phyloP scores from a whole-genome alignment of 2,888 invertebrate species.

The Chymomyza amoena region DNA sequence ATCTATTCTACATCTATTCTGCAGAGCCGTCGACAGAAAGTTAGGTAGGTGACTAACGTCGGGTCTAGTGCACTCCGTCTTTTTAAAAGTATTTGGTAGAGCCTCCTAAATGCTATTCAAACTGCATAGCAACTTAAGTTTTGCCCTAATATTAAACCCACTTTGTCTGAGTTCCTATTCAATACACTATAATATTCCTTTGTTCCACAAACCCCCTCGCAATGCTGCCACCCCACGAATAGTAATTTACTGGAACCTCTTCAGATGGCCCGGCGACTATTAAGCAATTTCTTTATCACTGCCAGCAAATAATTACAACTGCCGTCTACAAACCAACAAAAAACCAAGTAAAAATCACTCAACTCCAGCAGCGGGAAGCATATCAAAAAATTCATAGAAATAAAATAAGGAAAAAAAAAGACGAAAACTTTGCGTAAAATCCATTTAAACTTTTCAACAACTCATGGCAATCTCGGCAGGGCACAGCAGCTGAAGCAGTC shows the following conservation, averaged over 20 bases:
- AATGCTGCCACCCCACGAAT: too few species aligned
- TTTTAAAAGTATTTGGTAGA: too few species aligned
- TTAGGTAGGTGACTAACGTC: too few species aligned
- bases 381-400: slow-evolving; percentile 40
- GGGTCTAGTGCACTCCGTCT: too few species aligned
- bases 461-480: slow-evolving; percentile 53
- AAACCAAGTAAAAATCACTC: slow-evolving; percentile 2
- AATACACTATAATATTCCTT: too few species aligned
- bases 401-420: background rate
- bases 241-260: background rate
- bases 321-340: background rate
- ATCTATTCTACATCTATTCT: too few species aligned
- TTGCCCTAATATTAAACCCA: too few species aligned
- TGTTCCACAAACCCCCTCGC: too few species aligned
- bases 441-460: slow-evolving; percentile 70
- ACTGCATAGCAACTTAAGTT: too few species aligned
- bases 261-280: background rate
- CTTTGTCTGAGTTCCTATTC: too few species aligned
- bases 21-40: too few species aligned
- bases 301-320: background rate
- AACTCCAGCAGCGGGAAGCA: slow-evolving; percentile 23
- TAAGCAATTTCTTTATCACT: background rate
- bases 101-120: too few species aligned
- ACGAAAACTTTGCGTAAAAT: slow-evolving; percentile 58
- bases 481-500: slow-evolving; percentile 32